Conservation (phyloP, 2,113 vertebrate genomes). For the Tyrannus savana region DNA sequence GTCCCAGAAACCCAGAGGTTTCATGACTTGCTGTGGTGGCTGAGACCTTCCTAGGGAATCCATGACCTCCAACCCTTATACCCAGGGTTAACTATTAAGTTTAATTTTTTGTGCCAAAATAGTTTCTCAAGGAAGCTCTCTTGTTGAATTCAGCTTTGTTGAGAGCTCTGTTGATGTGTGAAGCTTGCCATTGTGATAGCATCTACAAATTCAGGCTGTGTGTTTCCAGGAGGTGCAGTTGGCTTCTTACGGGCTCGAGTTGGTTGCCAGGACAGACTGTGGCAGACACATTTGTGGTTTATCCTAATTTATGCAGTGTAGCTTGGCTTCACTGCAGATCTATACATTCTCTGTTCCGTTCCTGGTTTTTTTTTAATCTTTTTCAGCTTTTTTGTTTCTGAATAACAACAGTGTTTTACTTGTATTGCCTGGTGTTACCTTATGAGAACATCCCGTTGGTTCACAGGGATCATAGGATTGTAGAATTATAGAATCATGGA, state of each 20-base stretch:
- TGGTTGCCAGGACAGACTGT: constrained; percentile 14
- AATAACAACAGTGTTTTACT: background rate
- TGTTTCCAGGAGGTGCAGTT: background rate
- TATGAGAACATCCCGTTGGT: background rate
- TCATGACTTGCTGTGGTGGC: background rate
- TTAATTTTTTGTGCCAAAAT: background rate
- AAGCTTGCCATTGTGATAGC: background rate
- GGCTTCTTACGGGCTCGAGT: background rate
- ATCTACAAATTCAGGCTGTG: background rate
- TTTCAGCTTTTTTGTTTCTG: background rate
- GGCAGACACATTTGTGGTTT: background rate
- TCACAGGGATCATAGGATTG: accelerated
- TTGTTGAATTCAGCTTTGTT: background rate
- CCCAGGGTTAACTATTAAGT: background rate
- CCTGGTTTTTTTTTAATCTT: accelerated
- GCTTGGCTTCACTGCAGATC: background rate
- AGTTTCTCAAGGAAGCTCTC: background rate
- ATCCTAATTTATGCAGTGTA: background rate
- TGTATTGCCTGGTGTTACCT: accelerated
- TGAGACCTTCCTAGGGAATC: background rate
- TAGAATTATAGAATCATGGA: background rate
- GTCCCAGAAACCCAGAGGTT: background rate
- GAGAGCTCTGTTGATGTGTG: background rate
- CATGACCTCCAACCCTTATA: accelerated
- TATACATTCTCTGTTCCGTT: accelerated